Percentiles rank a stretch among this genome's conserved stretches.
Conservation (phyloP, 2,113 vertebrate species). For the Chloroceryle aenea region DNA sequence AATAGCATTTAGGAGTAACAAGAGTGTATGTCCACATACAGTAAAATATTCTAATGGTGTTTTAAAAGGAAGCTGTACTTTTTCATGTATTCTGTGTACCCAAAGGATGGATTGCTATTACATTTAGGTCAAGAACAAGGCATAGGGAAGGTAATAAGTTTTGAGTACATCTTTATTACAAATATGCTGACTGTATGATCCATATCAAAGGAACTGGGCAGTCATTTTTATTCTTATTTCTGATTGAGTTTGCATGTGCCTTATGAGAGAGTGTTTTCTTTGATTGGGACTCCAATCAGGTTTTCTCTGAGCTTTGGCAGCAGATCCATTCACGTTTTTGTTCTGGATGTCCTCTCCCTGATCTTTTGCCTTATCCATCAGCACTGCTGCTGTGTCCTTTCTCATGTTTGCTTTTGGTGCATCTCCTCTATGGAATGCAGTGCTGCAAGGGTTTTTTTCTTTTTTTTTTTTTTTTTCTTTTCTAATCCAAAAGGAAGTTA, state of each 20-base stretch:
- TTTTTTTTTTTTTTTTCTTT: background rate
- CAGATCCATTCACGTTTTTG: constrained; percentile 46
- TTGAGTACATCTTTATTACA: constrained; percentile 57
- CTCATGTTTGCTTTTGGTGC: background rate
- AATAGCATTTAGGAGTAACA: constrained; percentile 80
- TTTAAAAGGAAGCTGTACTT: constrained; percentile 77
- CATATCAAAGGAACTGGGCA: constrained; percentile 34
- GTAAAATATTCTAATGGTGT: constrained; percentile 79
- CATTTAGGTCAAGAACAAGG: constrained; percentile 76
- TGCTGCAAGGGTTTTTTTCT: background rate
- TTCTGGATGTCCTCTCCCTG: background rate
- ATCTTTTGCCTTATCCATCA: background rate
- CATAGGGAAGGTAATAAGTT: constrained; percentile 63
- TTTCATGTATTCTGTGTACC: constrained; percentile 70
- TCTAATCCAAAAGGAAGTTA: constrained; percentile 39
- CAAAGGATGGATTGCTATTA: constrained; percentile 74
- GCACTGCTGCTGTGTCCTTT: constrained; percentile 21
- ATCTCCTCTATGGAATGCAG: background rate
- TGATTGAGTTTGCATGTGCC: constrained; percentile 26
- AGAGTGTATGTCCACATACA: constrained; percentile 83
- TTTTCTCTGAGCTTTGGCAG: constrained; percentile 41
- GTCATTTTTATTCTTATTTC: background rate
- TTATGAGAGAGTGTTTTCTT: constrained; percentile 13
- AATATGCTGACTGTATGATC: constrained; percentile 48
- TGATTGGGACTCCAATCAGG: constrained; percentile 8